Percentiles rank a stretch among this genome's conserved stretches.
phyloP scores from a whole-genome alignment of 1,140 invertebrate species.

The Aricia agestis region DNA sequence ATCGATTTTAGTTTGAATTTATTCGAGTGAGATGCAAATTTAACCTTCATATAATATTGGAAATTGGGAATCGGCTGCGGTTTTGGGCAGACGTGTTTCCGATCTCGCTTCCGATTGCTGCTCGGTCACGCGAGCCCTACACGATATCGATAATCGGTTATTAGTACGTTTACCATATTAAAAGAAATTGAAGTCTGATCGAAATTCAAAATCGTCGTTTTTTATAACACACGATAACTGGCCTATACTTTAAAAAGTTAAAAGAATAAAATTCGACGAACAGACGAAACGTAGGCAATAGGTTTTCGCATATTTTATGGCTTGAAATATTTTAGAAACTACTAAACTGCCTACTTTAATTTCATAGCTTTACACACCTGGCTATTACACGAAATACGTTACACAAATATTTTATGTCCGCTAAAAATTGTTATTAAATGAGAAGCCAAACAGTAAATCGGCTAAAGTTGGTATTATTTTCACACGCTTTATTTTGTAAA shows the following conservation, averaged over 20 bases:
- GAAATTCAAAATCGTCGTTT: neutral
- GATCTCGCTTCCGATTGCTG: conserved; percentile 60
- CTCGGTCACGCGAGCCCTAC: conserved; percentile 51
- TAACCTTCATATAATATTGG: conserved; percentile 50
- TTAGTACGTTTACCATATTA: conserved; percentile 1
- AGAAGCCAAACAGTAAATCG: neutral
- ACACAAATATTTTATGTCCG: neutral
- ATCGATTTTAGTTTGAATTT: conserved; percentile 27
- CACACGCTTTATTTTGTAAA: conserved; percentile 1
- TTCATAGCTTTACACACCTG: neutral
- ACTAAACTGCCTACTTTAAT: neutral
- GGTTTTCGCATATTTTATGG: neutral
- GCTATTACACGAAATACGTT: neutral
- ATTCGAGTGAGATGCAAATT: conserved; percentile 37
- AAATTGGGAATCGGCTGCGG: conserved; percentile 69
- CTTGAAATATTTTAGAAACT: neutral
- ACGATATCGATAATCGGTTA: conserved; percentile 21
- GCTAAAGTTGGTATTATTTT: neutral
- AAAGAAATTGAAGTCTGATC: neutral
- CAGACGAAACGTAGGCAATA: neutral
- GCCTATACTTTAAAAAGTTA: neutral
- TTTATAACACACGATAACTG: neutral
- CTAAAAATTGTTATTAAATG: neutral
- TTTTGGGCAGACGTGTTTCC: conserved; percentile 70
- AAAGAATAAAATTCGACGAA: neutral